A percentile compares a stretch with the other conserved stretches of the same genome.
phyloP scores from a whole-genome alignment of 2,888 invertebrate species.

The Slavum lentiscoides region DNA sequence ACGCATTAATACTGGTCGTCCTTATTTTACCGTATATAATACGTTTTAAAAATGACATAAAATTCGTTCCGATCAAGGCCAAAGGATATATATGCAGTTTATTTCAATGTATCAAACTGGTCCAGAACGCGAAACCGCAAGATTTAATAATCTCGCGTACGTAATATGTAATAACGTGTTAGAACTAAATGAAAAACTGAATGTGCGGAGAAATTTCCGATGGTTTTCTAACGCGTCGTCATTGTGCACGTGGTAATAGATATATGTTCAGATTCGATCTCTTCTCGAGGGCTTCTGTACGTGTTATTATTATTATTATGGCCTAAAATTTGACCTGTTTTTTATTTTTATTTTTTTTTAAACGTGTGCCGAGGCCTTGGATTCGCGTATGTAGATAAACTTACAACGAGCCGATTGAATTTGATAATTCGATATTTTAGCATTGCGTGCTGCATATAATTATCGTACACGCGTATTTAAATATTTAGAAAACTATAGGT shows the following conservation, averaged over 20 bases:
- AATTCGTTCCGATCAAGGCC: slow-evolving; percentile 21
- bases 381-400: not conserved
- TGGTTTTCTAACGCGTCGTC: not conserved
- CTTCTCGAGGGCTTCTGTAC: slow-evolving; percentile 33
- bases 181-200: slow-evolving; percentile 37
- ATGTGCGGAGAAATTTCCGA: slow-evolving; percentile 20
- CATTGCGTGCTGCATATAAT: no score
- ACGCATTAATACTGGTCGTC: not conserved
- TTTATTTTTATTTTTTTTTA: not conserved
- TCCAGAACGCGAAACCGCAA: slow-evolving; percentile 39
- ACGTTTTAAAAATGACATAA: slow-evolving; percentile 28
- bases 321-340: slow-evolving; percentile 40
- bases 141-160: slow-evolving; percentile 32
- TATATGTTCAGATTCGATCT: slow-evolving; percentile 25
- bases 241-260: not conserved
- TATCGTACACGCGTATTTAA: not conserved
- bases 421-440: not conserved
- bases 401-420: not conserved
- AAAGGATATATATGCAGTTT: slow-evolving; percentile 12
- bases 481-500: not conserved
- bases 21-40: slow-evolving; percentile 32
- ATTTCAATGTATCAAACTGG: not conserved
- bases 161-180: slow-evolving; percentile 1
- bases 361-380: slow-evolving; percentile 7
- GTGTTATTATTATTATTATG: slow-evolving; percentile 23